Evolutionary conservation across 2,797 vertebrate genomes (phyloP).

Genomic region (Staurois parvus): DNA sequence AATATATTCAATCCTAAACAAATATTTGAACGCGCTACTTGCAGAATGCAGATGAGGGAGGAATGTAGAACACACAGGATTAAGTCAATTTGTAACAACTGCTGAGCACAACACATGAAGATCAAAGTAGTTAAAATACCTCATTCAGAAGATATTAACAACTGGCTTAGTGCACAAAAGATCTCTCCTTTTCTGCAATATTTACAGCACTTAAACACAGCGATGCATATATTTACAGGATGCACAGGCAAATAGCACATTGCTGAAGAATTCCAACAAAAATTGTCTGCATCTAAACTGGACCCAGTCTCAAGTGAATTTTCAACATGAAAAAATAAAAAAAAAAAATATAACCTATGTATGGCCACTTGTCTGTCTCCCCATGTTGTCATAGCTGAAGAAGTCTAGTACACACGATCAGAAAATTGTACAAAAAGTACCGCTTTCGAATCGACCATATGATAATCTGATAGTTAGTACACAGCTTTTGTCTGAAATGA

Average conservation of each 20-base stretch:
- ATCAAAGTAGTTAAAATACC: slow-evolving; percentile 48
- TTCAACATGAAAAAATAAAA: no score
- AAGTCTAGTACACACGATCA: no score
- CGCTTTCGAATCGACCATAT: no score
- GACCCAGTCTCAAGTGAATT: no score
- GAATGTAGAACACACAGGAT: slow-evolving; percentile 51
- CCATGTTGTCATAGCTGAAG: no score
- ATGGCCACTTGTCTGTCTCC: no score
- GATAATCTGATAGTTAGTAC: no score
- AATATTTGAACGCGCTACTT: slow-evolving; percentile 8
- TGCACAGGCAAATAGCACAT: not conserved
- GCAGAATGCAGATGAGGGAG: slow-evolving; percentile 36
- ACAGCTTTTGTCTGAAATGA: no score
- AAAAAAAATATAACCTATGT: no score
- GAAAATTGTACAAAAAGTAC: no score
- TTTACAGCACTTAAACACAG: not conserved
- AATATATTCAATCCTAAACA: slow-evolving; percentile 19
- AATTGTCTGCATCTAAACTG: no score
- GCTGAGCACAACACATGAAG: slow-evolving; percentile 52
- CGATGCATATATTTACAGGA: not conserved
- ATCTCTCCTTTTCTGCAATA: not conserved
- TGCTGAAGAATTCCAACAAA: not conserved
- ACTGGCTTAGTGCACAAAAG: slow-evolving; percentile 11
- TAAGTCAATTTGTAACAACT: slow-evolving; percentile 56
- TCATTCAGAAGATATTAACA: slow-evolving; percentile 42